Base-by-base conservation (phyloP, 2,113 vertebrate species). In the Lophotis ruficrista region DNA sequence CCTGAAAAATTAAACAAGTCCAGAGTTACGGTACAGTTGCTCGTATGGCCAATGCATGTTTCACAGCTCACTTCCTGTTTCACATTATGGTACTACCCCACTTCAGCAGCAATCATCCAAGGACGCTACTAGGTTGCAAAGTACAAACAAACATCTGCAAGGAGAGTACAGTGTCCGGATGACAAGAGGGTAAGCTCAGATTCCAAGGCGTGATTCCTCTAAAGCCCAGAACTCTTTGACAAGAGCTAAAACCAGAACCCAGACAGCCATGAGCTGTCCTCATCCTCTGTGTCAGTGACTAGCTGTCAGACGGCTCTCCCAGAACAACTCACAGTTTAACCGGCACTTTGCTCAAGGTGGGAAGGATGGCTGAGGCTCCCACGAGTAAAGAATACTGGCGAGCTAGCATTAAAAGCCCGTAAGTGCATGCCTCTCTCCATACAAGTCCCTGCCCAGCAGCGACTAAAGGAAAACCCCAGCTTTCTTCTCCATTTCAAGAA, bases 1-100 rank as follows among this genome's bases (percentile, higher is more conserved):
- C 98, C 99, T 99, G 96, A 45, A 68, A 77, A 84, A 66, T 33
- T 5, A 75, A 90, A 27, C 20, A 4, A 16, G 71, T 3, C n/a
- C 61, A 35, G 22, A 53, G n/a, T 77, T 57, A 73, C 0, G 1
- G 53, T 1, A 5, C 21, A 45, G 64, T 3, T 56, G 53, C 62
- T 82, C 12, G 0, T 11, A 25, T 1, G 4, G 58, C 25, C 69
- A 38, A 1, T 0, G 69, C 17, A 31, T 9, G 2, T 37, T n/a
- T 78, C 54, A 12, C 35, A 51, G 47, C 6, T 24, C 14, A 3
- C 6, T 17, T 65, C 28, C 51, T 56, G 54, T 64, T 65, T 57
- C n/a, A 12, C 19, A 3, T 66, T 8, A 12, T 4, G 45, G 58
- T 5, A 11, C 19, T 6, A 15, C 33, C 33, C 13, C 12, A 25